A percentile compares a stretch with the other conserved stretches of the same genome.
phyloP scores from a whole-genome alignment of 2,113 vertebrate species.

The Alosa alosa region DNA sequence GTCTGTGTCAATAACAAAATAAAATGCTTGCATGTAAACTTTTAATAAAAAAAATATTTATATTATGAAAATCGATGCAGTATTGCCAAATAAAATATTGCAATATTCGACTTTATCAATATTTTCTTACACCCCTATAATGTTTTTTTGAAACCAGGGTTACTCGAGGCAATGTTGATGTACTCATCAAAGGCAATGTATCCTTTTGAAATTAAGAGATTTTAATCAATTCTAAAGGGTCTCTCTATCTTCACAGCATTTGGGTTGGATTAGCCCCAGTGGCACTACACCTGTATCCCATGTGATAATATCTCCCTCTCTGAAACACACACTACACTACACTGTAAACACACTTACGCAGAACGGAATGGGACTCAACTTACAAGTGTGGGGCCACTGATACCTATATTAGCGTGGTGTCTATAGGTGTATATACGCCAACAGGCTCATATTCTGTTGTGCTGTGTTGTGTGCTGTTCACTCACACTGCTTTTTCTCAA shows the following conservation, averaged over 20 bases:
- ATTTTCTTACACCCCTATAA: background rate
- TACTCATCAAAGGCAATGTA: background rate
- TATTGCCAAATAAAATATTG: no score
- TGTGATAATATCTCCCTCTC: constrained; percentile 53
- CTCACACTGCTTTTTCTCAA: constrained; percentile 7
- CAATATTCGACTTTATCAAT: no score
- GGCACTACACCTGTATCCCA: constrained; percentile 40
- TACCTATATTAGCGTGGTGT: constrained; percentile 28
- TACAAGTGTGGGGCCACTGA: constrained; percentile 25
- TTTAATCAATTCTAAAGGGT: background rate
- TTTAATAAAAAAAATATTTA: no score
- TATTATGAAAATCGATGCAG: no score
- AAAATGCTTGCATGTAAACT: no score
- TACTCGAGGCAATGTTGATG: background rate
- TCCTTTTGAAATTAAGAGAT: background rate
- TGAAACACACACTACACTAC: constrained; percentile 2
- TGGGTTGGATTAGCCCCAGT: background rate
- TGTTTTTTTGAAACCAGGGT: background rate
- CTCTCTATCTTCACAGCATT: background rate
- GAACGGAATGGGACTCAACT: constrained; percentile 22
- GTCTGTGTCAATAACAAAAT: no score
- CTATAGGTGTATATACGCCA: constrained; percentile 15
- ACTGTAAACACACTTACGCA: background rate
- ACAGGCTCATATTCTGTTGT: constrained; percentile 37
- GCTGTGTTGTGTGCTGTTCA: background rate